Base-by-base conservation (phyloP, 2,113 vertebrate species). In the Myocastor coypus region DNA sequence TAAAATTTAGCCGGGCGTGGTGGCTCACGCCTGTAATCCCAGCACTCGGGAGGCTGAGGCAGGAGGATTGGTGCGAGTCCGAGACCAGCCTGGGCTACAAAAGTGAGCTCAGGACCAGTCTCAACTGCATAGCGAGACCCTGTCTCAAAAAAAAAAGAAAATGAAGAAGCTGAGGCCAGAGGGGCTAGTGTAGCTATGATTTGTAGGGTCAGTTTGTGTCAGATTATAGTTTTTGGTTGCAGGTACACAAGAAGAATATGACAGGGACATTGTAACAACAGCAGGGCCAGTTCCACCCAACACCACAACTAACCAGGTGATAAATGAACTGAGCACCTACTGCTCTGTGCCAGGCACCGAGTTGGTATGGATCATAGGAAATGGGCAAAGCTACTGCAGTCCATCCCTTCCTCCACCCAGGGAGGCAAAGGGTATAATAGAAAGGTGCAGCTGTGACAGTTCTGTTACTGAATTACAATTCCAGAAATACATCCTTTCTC, bases 401-500 rank as follows among this genome's bases (percentile, higher is more conserved):
- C 28, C 59, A 71, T 30, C 28, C 66, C n/a, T 88, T 52, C 64
- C 64, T 92, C 85, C 6, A 7, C 40, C 0, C 4, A 80, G 59
- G 92, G 59, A 88, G 34, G 46, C 37, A 66, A 37, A 85, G 30
- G 40, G 1, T 57, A 57, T 57, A 57, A 20, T 73, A 82, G 85
- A 61, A 32, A 73, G 40, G 57, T 34, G 73, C 30, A 73, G 80
- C 83, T 94, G 78, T 75, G 81, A 90, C 42, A 64, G 59, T 97
- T 90, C 91, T 73, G 87, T 83, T 90, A 89, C 46, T 42, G 84
- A 91, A 28, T 9, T 64, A 42, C 40, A 66, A 83, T 96, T 93
- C 93, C 90, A 94, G 94, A 96, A 96, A 96, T 83, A 90, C 63
- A 71, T 96, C 87, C 63, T 77, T 82, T 87, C 88, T 94, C 84